Percentiles rank a stretch among this genome's conserved stretches.
Conservation (phyloP, 2,888 invertebrate genomes). For the Cephalotes varians region DNA sequence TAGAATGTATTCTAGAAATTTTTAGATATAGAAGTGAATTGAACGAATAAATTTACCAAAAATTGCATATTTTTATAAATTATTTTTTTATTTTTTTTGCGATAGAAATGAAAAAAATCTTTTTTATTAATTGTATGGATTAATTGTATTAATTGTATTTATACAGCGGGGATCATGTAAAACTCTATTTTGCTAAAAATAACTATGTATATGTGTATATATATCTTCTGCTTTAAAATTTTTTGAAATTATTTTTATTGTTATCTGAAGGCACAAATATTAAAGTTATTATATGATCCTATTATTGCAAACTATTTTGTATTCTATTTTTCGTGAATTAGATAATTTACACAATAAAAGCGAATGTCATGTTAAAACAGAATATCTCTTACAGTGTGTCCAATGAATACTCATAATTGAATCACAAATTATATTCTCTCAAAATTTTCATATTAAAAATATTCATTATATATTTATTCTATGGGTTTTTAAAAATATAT, state of each 20-base stretch:
- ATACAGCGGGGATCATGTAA: neutral
- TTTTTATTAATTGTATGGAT: neutral
- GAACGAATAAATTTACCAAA: neutral
- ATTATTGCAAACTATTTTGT: neutral
- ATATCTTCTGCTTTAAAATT: neutral
- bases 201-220: no score
- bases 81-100: neutral
- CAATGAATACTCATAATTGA: no score
- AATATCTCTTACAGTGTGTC: no score
- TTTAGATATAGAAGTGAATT: neutral
- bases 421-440: no score
- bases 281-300: neutral
- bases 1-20: neutral
- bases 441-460: no score
- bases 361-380: neutral
- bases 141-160: neutral
- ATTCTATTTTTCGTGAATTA: neutral
- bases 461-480: no score
- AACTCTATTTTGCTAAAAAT: neutral
- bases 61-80: neutral
- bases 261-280: neutral
- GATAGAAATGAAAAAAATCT: neutral
- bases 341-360: neutral
- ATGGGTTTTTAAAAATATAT: no score
- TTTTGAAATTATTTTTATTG: neutral